Conservation (phyloP, 2,113 vertebrate species). For the Monarcha castaneiventris region DNA sequence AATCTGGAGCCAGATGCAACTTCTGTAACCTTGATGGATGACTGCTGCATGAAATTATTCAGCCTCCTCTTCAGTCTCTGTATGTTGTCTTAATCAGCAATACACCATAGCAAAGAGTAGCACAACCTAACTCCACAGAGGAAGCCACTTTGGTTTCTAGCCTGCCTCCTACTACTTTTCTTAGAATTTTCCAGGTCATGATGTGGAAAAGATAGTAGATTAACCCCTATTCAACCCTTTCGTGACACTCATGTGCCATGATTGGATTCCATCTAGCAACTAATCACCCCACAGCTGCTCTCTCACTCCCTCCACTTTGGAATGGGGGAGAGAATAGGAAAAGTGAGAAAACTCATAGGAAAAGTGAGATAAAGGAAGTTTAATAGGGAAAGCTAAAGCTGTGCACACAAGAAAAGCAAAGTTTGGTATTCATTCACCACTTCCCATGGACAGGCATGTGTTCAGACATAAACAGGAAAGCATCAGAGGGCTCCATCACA, state of each 20-base stretch:
- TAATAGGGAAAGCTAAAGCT: neutral
- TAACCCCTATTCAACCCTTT: neutral
- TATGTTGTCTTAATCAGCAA: neutral
- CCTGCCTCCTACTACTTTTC: neutral
- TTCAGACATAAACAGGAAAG: neutral
- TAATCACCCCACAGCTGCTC: neutral
- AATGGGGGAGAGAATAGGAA: neutral
- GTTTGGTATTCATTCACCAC: neutral
- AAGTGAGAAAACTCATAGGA: neutral
- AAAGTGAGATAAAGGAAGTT: neutral
- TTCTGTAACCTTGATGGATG: neutral
- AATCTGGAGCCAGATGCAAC: neutral
- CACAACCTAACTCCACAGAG: neutral
- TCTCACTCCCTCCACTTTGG: neutral
- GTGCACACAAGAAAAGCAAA: neutral
- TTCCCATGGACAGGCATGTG: neutral
- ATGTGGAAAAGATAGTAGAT: neutral
- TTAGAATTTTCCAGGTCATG: neutral
- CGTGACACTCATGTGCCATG: neutral
- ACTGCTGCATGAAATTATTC: neutral
- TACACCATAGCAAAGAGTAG: neutral
- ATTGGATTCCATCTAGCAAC: no score
- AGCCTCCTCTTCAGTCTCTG: neutral
- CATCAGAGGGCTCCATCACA: neutral
- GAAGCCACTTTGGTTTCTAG: neutral